Percentiles rank a stretch among this genome's conserved stretches.
These are phyloP conservation scores for Cheilosia vernalis DNA, from an alignment of 2,888 invertebrate genomes.

Conservation along the genomic window DNA sequence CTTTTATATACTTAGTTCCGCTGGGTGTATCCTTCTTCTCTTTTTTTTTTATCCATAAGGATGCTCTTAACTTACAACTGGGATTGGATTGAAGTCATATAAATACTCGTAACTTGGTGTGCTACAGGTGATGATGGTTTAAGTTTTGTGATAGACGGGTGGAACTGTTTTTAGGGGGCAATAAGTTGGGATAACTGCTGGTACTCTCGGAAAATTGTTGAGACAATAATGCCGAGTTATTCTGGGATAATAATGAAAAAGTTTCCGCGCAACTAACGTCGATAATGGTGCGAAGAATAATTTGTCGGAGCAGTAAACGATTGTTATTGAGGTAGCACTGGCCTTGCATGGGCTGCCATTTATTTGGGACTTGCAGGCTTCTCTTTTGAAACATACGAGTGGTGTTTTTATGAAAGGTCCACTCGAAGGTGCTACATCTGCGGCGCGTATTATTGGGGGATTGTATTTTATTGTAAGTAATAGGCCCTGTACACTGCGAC, in stretches of 20 bases:
- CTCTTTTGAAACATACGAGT: too few species aligned
- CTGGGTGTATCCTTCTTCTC: neutral
- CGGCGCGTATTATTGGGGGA: too few species aligned
- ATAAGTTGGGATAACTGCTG: constrained; percentile 15
- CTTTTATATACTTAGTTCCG: neutral
- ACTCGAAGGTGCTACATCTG: too few species aligned
- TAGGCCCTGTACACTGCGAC: too few species aligned
- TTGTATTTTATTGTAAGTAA: too few species aligned
- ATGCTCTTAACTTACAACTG: constrained; percentile 17
- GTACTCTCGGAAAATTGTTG: constrained; percentile 1
- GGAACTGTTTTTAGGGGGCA: constrained; percentile 26
- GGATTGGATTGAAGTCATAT: constrained; percentile 19
- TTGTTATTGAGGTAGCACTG: neutral
- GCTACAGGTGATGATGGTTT: constrained; percentile 31
- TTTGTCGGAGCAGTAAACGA: neutral
- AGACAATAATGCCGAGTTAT: constrained; percentile 15
- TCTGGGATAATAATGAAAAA: constrained; percentile 5
- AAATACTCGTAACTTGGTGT: constrained; percentile 7
- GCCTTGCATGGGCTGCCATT: too few species aligned
- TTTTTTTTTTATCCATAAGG: constrained; percentile 3
- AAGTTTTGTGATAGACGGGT: constrained; percentile 8
- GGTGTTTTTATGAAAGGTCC: too few species aligned
- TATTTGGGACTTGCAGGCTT: too few species aligned
- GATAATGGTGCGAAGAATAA: constrained; percentile 6
- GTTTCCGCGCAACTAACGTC: neutral